Percentiles rank a stretch among this genome's conserved stretches.
Conservation (phyloP, 2,797 vertebrate species). For the Loriculus beryllinus region DNA sequence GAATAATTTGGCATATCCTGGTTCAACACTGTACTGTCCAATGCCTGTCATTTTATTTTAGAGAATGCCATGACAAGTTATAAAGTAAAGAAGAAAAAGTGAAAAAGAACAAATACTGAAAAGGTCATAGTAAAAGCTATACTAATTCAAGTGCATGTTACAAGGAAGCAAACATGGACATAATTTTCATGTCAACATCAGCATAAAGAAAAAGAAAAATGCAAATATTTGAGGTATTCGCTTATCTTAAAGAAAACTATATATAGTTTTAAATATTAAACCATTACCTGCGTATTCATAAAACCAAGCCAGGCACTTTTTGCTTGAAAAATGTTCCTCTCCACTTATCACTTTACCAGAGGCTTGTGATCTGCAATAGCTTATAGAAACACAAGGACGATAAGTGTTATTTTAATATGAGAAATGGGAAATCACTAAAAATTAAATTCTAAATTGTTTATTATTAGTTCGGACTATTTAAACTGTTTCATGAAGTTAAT, state of each 20-base stretch:
- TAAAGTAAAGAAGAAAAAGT: neutral
- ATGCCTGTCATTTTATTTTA: neutral
- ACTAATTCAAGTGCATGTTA: neutral
- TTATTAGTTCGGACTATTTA: neutral
- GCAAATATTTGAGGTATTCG: neutral
- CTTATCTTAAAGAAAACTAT: neutral
- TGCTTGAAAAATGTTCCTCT: slow-evolving; percentile 91
- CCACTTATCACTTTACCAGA: slow-evolving; percentile 81
- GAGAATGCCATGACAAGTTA: neutral
- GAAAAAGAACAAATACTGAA: neutral
- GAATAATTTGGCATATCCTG: neutral
- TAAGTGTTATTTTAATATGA: slow-evolving; percentile 11
- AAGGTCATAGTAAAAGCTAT: neutral
- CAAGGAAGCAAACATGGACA: rapidly evolving
- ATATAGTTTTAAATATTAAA: neutral
- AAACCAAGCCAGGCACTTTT: slow-evolving; percentile 97
- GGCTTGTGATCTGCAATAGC: slow-evolving; percentile 87
- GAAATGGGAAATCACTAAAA: neutral
- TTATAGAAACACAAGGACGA: slow-evolving; percentile 66
- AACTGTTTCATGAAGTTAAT: neutral
- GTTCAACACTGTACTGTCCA: neutral
- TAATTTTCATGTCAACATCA: neutral
- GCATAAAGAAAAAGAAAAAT: neutral
- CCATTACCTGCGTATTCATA: slow-evolving; percentile 89
- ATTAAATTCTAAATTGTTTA: neutral